Evolutionary conservation across 2,797 vertebrate genomes (phyloP), one percentile per base, ranked within the genome.

Genomic region (Leptatherina wallacei): DNA sequence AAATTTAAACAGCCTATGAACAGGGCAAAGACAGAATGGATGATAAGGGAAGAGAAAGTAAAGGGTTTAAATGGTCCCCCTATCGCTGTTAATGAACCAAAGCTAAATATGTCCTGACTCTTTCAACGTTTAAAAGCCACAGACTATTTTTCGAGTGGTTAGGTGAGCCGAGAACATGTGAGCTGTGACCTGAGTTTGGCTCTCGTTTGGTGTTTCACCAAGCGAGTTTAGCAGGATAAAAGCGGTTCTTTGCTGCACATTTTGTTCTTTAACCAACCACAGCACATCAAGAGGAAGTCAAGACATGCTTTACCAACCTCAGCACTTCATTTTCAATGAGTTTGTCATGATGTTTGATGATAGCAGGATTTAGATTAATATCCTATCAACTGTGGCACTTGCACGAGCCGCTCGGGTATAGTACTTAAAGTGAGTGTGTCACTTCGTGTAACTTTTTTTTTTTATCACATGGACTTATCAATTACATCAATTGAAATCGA

Each of bases 211-310:
- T 14, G 67, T 12, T 62, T 63, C 3, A 51, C 11, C 30, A 24
- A 42, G 2, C 32, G n/a, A 65, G 22, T 67, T 70, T 42, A 54
- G 30, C 22, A 55, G 57, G 44, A 77, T 69, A 40, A 80, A 75
- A 66, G 38, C 3, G 10, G 16, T n/a, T 55, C 63, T 69, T 75
- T 29, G 40, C 58, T 70, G 85, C 60, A 91, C 85, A 84, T 78
- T 80, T 35, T 84, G 88, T 89, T 80, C 83, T 75, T 35, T 65
- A 75, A 84, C 83, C 74, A 78, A 88, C 85, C 77, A 61, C 80
- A 80, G 61, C 55, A 72, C 80, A 71, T 71, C 36, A 44, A 64
- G 60, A 77, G 82, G 85, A 90, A 86, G 85, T 82, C 60, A 69
- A 78, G 49, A 55, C 35, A 73, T 0, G 11, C 63, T 69, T 35